phyloP scores from a whole-genome alignment of 2,113 vertebrate genomes.

The Forbesichthys agassizii region DNA sequence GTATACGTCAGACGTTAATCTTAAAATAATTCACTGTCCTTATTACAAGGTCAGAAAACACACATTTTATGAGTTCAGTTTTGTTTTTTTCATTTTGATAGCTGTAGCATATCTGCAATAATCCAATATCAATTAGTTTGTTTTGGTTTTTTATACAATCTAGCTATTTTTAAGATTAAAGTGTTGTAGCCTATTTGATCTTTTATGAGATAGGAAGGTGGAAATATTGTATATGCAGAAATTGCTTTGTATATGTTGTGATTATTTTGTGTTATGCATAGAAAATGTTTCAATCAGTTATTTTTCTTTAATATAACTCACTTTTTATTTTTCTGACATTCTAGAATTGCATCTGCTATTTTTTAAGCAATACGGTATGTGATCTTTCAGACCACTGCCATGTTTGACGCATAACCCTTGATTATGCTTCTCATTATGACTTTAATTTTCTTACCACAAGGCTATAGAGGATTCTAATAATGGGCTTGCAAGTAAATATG shows the following conservation, averaged over 20 bases:
- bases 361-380: not conserved
- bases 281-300: not conserved
- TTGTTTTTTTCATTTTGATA: not conserved
- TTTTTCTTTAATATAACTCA: not conserved
- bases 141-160: too few relatives aligned
- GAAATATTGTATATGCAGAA: too few relatives aligned
- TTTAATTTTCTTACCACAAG: conserved; percentile 35
- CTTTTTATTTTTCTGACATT: not conserved
- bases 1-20: not conserved
- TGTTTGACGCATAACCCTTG: conserved; percentile 34
- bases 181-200: too few relatives aligned
- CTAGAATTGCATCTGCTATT: not conserved
- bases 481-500: conserved; percentile 50
- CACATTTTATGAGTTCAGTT: conserved; percentile 2
- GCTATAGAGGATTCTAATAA: conserved; percentile 15
- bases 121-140: conserved; percentile 5
- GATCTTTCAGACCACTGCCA: conserved; percentile 5
- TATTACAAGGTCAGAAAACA: conserved; percentile 14
- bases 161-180: too few relatives aligned
- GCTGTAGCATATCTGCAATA: not conserved
- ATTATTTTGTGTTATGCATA: too few relatives aligned
- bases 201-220: too few relatives aligned
- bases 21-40: not conserved
- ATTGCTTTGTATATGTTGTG: too few relatives aligned
- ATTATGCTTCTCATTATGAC: conserved; percentile 41